phyloP scores from a whole-genome alignment of 2,797 vertebrate genomes.

The Enteromius mattozi region DNA sequence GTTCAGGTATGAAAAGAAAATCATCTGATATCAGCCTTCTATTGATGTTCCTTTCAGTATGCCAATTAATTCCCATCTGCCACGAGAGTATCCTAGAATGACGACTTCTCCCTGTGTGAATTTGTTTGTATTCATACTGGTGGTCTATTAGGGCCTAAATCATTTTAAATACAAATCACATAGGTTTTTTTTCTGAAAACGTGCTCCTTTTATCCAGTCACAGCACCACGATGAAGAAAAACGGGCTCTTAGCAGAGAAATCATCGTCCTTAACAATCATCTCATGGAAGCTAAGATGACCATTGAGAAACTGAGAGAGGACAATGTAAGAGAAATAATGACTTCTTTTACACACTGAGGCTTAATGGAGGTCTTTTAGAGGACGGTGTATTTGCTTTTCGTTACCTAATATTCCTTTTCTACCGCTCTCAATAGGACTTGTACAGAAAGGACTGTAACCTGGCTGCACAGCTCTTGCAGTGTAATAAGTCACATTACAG shows the following conservation, averaged over 20 bases:
- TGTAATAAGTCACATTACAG: slow-evolving; percentile 94
- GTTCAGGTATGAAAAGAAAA: background rate
- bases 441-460: slow-evolving; percentile 96
- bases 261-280: slow-evolving; percentile 97
- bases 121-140: background rate
- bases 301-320: slow-evolving; percentile 94
- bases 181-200: background rate
- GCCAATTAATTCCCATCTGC: slow-evolving; percentile 19
- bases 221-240: slow-evolving; percentile 98
- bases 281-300: slow-evolving; percentile 98
- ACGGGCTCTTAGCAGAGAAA: slow-evolving; percentile 93
- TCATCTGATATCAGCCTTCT: background rate
- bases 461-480: slow-evolving; percentile 96
- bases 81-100: background rate
- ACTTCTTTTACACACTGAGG: background rate
- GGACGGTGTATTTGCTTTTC: slow-evolving; percentile 4
- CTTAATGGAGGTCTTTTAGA: slow-evolving; percentile 16
- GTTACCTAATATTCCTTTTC: slow-evolving; percentile 16
- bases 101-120: background rate
- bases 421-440: slow-evolving; percentile 80
- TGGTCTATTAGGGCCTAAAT: background rate
- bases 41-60: background rate
- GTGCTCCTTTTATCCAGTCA: slow-evolving; percentile 75
- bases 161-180: background rate
- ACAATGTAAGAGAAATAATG: slow-evolving; percentile 86